Percentiles rank a stretch among this genome's conserved stretches.
Conservation (phyloP, 2,888 invertebrate species). For the Eremobia ochroleuca region DNA sequence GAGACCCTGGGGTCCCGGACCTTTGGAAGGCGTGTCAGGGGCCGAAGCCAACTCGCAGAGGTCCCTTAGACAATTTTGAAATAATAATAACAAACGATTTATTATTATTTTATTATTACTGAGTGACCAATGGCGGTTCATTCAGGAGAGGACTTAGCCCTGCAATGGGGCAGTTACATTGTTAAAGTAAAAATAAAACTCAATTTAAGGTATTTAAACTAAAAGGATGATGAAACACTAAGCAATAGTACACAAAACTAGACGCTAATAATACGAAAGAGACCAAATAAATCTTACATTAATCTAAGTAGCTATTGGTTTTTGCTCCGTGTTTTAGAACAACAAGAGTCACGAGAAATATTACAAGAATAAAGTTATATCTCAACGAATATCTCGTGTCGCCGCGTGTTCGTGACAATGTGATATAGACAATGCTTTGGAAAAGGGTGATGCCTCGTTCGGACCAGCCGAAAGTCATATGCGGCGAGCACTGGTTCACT, state of each 20-base stretch:
- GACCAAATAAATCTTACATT: constrained; percentile 29
- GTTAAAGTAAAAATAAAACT: background rate
- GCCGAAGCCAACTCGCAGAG: background rate
- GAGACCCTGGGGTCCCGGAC: background rate
- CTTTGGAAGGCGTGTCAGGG: background rate
- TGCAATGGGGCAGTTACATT: background rate
- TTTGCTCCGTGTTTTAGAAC: constrained; percentile 58
- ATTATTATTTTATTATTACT: background rate
- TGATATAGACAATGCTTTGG: constrained; percentile 89
- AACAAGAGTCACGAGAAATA: constrained; percentile 81
- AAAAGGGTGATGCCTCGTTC: constrained; percentile 87
- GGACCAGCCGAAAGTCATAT: constrained; percentile 64
- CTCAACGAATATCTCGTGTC: constrained; percentile 87
- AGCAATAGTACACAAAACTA: background rate
- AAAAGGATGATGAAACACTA: background rate
- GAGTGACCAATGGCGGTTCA: background rate
- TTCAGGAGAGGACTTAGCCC: too few species aligned
- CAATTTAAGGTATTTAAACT: background rate
- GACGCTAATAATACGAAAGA: background rate
- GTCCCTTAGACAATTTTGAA: background rate
- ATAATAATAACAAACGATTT: too few species aligned
- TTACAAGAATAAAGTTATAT: constrained; percentile 88
- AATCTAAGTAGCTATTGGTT: constrained; percentile 48
- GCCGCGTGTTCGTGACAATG: constrained; percentile 89
- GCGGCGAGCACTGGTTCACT: constrained; percentile 60